These are phyloP conservation scores for Temnopleurus reevesii DNA, from an alignment of 53 echinoderm and acorn worm species.

Conservation along the genomic window DNA sequence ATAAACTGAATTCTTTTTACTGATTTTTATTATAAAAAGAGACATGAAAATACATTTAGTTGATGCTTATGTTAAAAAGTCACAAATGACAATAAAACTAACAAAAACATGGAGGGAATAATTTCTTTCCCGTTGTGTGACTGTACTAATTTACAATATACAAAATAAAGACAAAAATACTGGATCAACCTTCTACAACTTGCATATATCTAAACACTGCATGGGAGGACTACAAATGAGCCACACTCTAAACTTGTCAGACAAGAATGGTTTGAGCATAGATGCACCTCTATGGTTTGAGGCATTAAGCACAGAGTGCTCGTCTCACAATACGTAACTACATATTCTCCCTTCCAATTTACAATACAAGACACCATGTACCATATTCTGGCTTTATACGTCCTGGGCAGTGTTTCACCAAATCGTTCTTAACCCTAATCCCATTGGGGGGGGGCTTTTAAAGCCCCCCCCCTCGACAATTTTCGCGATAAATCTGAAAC, in stretches of 20 bases:
- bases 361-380: too few species aligned
- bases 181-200: not conserved
- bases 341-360: too few species aligned
- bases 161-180: slow-evolving; percentile 10
- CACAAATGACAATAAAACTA: not conserved
- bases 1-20: too few species aligned
- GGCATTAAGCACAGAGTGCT: not conserved
- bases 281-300: too few species aligned
- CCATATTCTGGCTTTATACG: too few species aligned
- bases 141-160: not conserved
- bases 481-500: too few species aligned
- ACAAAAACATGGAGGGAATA: not conserved
- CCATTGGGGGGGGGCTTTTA: too few species aligned
- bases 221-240: not conserved
- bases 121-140: not conserved
- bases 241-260: not conserved
- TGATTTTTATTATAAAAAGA: not conserved
- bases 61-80: not conserved
- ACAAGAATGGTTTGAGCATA: too few species aligned
- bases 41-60: slow-evolving; percentile 23
- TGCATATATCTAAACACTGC: slow-evolving; percentile 28
- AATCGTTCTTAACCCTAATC: too few species aligned
- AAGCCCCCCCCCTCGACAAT: too few species aligned
- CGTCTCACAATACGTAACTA: not conserved
- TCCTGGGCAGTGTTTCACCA: too few species aligned